phyloP scores from a whole-genome alignment of 2,113 vertebrate genomes.

The Protobothrops mucrosquamatus region DNA sequence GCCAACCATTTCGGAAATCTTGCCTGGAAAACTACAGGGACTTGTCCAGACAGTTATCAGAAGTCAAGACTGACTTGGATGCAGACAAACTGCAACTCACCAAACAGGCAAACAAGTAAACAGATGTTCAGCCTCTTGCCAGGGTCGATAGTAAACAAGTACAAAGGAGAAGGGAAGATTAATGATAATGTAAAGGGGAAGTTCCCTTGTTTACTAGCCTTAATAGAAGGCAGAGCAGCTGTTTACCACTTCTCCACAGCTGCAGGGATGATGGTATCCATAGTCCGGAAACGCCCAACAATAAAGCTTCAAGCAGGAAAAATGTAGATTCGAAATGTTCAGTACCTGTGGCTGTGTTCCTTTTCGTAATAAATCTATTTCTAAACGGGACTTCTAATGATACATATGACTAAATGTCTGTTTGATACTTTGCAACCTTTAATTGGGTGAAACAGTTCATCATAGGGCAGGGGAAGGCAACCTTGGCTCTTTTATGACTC shows the following conservation, averaged over 20 bases:
- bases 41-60: neutral
- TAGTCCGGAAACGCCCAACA: neutral
- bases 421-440: neutral
- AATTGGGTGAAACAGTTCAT: neutral
- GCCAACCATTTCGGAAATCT: neutral
- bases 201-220: neutral
- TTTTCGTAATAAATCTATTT: neutral
- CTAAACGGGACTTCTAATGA: neutral
- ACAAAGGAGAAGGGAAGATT: neutral
- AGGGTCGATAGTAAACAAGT: neutral
- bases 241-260: no score
- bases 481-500: no score
- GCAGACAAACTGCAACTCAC: neutral
- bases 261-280: no score
- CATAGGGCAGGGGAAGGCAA: neutral
- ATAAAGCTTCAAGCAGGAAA: neutral
- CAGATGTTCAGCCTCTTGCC: neutral
- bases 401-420: neutral
- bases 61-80: neutral
- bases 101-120: neutral
- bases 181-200: neutral
- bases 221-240: neutral
- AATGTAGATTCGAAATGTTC: neutral
- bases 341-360: neutral
- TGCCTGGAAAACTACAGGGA: neutral